Evolutionary conservation across 2,113 vertebrate genomes (phyloP), one percentile per base, ranked within the genome.

Genomic region (Sinosuthora webbiana): DNA sequence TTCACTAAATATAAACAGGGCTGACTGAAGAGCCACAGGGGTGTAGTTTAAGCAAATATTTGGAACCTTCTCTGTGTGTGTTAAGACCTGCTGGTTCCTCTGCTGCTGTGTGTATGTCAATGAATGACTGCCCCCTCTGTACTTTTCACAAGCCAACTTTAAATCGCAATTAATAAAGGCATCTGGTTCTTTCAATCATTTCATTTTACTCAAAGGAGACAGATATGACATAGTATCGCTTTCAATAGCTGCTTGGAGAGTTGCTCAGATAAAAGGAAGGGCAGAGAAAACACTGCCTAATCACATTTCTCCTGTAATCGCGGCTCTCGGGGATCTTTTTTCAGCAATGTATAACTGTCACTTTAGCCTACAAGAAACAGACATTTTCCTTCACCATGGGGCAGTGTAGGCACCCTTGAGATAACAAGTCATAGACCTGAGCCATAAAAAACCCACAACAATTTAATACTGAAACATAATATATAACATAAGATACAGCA

Each of bases 101-200:
- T 83, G 55, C 49, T 81, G 65, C 39, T 57, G 19, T 27, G 13
- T 60, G 2, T 15, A 28, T 47, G 19, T 44, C 71, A 69, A 5
- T 23, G 63, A 89, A 69, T 59, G n/a, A 73, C 62, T 39, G 25
- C 6, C 25, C 30, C 18, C 30, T 62, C 56, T 35, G 25, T 74
- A 65, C 53, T 89, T 89, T 91, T 87, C 52, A 83, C 41, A 81
- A 56, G 47, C 42, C 84, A 63, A 55, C 62, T 84, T 91, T 64
- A 93, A 87, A 63, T 55, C n/a, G 15, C 60, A 91, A 81, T 89
- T 81, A 89, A 87, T 87, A 87, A 94, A 89, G 69, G 50, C 55
- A 91, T 80, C 83, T 86, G 76, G 64, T 70, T 63, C 73, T 84
- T 70, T 74, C 81, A 70, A 33, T 50, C 52, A 50, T 74, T 86